A percentile compares a stretch with the other conserved stretches of the same genome.
These are phyloP conservation scores for Capreolus pygargus DNA, from an alignment of 2,113 vertebrate genomes.

Conservation along the genomic window DNA sequence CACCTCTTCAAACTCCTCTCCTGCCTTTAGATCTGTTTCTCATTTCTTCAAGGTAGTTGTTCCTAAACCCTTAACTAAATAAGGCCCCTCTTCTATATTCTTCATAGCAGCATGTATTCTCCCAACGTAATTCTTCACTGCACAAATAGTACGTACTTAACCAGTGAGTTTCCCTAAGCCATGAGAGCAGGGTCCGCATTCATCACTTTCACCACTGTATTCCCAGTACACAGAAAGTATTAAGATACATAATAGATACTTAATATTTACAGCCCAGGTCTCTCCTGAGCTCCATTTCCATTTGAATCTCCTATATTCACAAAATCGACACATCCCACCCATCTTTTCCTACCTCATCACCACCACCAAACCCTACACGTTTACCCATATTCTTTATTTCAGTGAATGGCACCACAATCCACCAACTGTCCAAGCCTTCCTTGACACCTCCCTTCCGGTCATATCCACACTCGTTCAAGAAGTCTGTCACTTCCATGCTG, in stretches of 20 bases:
- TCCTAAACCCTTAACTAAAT: neutral
- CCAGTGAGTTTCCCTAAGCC: neutral
- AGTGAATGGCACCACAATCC: neutral
- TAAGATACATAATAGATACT: neutral
- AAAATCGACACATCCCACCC: neutral
- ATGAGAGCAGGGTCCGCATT: neutral
- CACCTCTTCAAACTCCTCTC: neutral
- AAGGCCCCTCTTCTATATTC: neutral
- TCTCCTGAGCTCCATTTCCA: neutral
- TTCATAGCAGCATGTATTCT: neutral
- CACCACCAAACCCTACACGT: neutral
- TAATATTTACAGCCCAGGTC: neutral
- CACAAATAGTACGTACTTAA: accelerated
- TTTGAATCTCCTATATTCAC: neutral
- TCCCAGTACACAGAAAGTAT: neutral
- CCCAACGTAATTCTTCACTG: neutral
- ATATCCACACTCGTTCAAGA: neutral
- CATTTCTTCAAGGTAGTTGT: neutral
- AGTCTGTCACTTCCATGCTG: neutral
- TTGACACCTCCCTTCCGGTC: neutral
- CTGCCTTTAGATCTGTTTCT: neutral
- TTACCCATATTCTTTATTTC: neutral
- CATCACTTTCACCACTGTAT: neutral
- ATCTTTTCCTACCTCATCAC: neutral
- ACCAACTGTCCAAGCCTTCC: neutral